Evolutionary conservation across 2,888 invertebrate species (phyloP), one percentile per base, ranked within the genome.

Genomic region (Chromoteleia sp.): DNA sequence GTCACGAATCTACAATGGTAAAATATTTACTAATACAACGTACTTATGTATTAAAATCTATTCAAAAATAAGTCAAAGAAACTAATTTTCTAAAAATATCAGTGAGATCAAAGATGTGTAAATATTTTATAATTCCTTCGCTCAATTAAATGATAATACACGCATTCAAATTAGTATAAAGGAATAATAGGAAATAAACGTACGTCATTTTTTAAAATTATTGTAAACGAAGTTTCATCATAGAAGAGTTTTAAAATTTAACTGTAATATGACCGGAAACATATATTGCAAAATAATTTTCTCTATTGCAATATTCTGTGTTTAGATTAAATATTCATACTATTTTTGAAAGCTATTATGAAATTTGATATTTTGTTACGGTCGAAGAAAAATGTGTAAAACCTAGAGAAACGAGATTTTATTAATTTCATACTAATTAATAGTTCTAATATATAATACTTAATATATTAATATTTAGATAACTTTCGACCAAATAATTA

Each of bases 71-170:
- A 29, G 25, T 30, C 29, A 8, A 52, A 0, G 17, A 54, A 54
- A 54, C 36, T 4, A 54, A 33, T 54, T 54, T 54, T 54, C n/a
- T 33, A 17, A 17, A 54, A 33, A 33, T 54, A 36, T 17, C 10
- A 54, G 33, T 52, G 30, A 8, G 30, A 14, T 36, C 5, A 36
- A 56, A 1, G 10, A 14, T 56, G 17, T 6, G 25, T 6, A 25
- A 25, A 25, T 6, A 25, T 25, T 25, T 25, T 25, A 25, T 6
- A n/a, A 25, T 25, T 25, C 25, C 25, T 25, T 25, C 5, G 6
- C 5, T 4, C 25, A 25, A 4, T 25, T 25, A 25, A 6, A 6
- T 25, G 25, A 25, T 25, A 25, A 25, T 25, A 25, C 5, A 4
- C 3, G 25, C 25, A 25, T 25, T 25, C 2, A 6, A 25, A 25